Conservation (phyloP, 2,797 vertebrate genomes). For the Vespertilio murinus region DNA sequence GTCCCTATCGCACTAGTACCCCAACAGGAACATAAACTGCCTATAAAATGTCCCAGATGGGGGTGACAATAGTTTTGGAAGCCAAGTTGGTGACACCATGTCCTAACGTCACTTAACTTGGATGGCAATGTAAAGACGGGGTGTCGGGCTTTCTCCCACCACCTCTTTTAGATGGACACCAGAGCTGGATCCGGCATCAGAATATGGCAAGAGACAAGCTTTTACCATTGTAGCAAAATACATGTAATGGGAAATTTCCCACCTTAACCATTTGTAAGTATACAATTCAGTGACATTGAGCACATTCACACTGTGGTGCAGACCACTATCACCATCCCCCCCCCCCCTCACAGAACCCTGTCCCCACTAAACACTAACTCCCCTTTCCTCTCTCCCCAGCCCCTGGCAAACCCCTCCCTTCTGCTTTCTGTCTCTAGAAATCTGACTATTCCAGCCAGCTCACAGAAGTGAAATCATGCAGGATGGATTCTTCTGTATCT, state of each 20-base stretch:
- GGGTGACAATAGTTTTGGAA: constrained; percentile 18
- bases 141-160: background rate
- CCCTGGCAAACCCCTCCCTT: background rate
- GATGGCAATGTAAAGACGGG: background rate
- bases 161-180: background rate
- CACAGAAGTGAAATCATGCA: background rate
- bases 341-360: background rate
- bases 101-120: constrained; percentile 1
- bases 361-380: background rate
- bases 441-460: background rate
- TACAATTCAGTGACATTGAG: background rate
- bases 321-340: background rate
- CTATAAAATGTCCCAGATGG: background rate
- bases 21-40: background rate
- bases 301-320: background rate
- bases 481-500: background rate
- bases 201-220: background rate
- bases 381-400: background rate
- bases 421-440: background rate
- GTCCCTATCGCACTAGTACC: background rate
- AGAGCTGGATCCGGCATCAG: background rate
- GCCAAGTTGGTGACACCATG: background rate
- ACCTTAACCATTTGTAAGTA: background rate
- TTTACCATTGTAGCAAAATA: background rate
- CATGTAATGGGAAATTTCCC: background rate